Base-by-base conservation (phyloP, 2,888 invertebrate genomes). In the Caenorhabditis imperialis region DNA sequence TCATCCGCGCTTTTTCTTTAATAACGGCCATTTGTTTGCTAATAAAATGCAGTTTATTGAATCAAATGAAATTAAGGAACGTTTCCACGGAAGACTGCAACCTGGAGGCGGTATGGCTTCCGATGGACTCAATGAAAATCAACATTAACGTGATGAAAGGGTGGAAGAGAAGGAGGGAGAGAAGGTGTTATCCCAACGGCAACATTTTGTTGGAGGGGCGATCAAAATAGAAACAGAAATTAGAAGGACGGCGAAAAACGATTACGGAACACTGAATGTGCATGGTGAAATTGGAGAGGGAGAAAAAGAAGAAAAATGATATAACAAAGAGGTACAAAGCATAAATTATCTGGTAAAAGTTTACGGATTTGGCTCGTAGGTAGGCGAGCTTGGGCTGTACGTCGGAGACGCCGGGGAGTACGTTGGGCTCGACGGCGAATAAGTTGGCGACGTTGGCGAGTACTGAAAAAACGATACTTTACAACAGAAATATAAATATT, bases 401-500 rank as follows among this genome's bases (percentile, higher is more conserved):
- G 0, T 92, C 4, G 89, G 89, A 20, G 86, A 87, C 1, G 90
- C 88, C 0, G 92, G 92, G 1, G 94, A 93, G 75, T 93, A 92
- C 86, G 90, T 92, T 0, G 89, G 89, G 22, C 85, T 86, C 2
- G 90, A 88, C 0, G 92, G 92, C 1, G 93, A 92, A 75, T 93
- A 92, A 14, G 51, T 57, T 33, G 94, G 94, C 18, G 92, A 92
- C 0, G 92, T 91, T 0, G 93, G 93, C 0, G 92, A 92, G 85
- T 93, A 94, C 14, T 91, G 91, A n/a, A 78, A 73, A 16, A 2
- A n/a, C n/a, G n/a, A n/a, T n/a, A n/a, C n/a, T n/a, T n/a, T n/a
- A n/a, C n/a, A n/a, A n/a, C n/a, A n/a, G n/a, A n/a, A n/a, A n/a
- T n/a, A n/a, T n/a, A n/a, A n/a, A n/a, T n/a, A n/a, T n/a, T n/a